These are phyloP conservation scores for Tineola bisselliella DNA, from an alignment of 2,888 invertebrate genomes.

Conservation along the genomic window DNA sequence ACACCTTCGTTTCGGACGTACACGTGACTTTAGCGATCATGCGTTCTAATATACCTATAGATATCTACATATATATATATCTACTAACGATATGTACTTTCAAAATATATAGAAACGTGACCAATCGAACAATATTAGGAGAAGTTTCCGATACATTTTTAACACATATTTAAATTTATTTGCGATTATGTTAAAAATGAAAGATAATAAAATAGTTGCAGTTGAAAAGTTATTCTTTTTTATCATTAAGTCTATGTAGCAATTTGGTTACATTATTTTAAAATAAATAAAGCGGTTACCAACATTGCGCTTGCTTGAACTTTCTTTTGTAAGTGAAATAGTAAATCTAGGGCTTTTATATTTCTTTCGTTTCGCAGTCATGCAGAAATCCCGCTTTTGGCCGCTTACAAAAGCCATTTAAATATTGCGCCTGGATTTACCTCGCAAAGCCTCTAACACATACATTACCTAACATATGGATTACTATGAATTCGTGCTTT, in stretches of 20 bases:
- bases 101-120: conserved; percentile 30
- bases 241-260: background rate
- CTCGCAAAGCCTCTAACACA: conserved; percentile 43
- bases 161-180: too few relatives aligned
- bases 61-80: background rate
- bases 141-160: conserved; percentile 20
- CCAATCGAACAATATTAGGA: conserved; percentile 36
- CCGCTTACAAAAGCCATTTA: conserved; percentile 51
- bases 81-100: background rate
- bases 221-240: too few relatives aligned
- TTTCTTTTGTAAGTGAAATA: conserved; percentile 23
- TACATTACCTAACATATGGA: conserved; percentile 33
- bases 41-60: conserved; percentile 23
- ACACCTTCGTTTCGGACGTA: conserved; percentile 44
- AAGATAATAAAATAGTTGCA: too few relatives aligned
- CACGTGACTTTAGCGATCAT: conserved; percentile 31
- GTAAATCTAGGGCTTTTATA: conserved; percentile 43
- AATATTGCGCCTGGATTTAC: conserved; percentile 56
- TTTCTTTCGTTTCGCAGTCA: conserved; percentile 38
- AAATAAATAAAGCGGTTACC: conserved; percentile 4
- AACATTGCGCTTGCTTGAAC: conserved; percentile 10
- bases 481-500: conserved; percentile 2
- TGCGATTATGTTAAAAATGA: too few relatives aligned
- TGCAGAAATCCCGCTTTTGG: conserved; percentile 41
- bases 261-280: background rate